These are phyloP conservation scores for Ophion obscuratus DNA, from an alignment of 2,888 invertebrate species.

Conservation along the genomic window DNA sequence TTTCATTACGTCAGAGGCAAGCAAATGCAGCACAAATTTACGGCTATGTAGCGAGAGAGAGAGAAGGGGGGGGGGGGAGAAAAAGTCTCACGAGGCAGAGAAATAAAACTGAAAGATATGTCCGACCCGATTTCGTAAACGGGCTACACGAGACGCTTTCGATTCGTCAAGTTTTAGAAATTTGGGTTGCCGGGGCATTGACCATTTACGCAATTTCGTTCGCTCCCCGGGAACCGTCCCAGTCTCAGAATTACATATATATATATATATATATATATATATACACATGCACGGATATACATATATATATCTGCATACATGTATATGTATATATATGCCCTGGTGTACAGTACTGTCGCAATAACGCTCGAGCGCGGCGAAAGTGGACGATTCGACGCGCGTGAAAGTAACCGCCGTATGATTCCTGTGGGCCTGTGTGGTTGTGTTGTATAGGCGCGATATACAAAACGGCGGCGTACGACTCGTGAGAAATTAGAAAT, in stretches of 20 bases:
- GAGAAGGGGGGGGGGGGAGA: neutral
- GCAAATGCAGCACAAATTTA: too few species aligned
- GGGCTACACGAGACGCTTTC: slow-evolving; percentile 50
- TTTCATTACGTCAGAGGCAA: too few species aligned
- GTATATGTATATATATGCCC: neutral
- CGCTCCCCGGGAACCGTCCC: slow-evolving; percentile 69
- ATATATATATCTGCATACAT: slow-evolving; percentile 5
- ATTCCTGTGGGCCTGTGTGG: slow-evolving; percentile 57
- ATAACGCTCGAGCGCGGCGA: slow-evolving; percentile 75
- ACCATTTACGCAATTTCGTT: slow-evolving; percentile 82
- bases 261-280: slow-evolving; percentile 26
- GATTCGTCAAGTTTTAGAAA: slow-evolving; percentile 74
- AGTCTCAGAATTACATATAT: slow-evolving; percentile 35
- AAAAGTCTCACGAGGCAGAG: neutral
- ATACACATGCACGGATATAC: slow-evolving; percentile 20
- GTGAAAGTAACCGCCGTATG: slow-evolving; percentile 80
- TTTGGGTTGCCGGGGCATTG: slow-evolving; percentile 81
- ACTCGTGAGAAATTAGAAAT: slow-evolving; percentile 65
- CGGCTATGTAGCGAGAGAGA: neutral
- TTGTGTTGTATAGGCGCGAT: slow-evolving; percentile 3
- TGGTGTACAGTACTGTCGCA: slow-evolving; percentile 77
- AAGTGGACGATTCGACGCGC: slow-evolving; percentile 78
- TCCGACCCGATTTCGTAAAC: slow-evolving; percentile 53
- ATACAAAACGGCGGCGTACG: slow-evolving; percentile 47
- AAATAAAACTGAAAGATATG: neutral